phyloP scores from a whole-genome alignment of 1,140 invertebrate genomes.

The Drosophila pachea region DNA sequence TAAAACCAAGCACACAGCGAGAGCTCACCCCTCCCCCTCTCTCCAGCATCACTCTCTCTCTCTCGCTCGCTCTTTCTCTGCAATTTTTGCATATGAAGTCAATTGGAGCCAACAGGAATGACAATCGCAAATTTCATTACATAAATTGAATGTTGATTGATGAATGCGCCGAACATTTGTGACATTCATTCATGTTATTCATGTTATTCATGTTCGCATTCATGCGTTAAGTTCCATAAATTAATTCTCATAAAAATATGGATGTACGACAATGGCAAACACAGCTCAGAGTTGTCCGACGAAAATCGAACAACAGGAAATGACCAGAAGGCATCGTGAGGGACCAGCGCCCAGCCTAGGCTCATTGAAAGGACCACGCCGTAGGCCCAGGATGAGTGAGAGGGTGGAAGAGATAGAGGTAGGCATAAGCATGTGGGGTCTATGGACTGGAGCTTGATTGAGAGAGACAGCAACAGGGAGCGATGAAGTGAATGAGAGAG shows the following conservation, averaged over 20 bases:
- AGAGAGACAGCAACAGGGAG: too few relatives aligned
- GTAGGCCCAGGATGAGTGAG: too few relatives aligned
- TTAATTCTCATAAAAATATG: slow-evolving; percentile 52
- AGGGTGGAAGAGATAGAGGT: too few relatives aligned
- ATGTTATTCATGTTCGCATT: slow-evolving; percentile 50
- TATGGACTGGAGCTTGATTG: too few relatives aligned
- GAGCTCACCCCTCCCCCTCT: too few relatives aligned
- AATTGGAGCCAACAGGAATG: slow-evolving; percentile 21
- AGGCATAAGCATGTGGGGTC: too few relatives aligned
- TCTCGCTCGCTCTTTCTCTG: not conserved
- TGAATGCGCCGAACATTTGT: slow-evolving; percentile 49
- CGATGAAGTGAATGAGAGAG: too few relatives aligned
- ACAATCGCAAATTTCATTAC: slow-evolving; percentile 52
- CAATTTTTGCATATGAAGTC: slow-evolving; percentile 11
- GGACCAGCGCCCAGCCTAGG: too few relatives aligned
- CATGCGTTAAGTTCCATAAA: slow-evolving; percentile 51
- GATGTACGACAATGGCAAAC: too few relatives aligned
- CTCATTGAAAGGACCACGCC: too few relatives aligned
- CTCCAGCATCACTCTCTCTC: not conserved
- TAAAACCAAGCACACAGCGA: slow-evolving; percentile 31
- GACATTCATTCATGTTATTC: slow-evolving; percentile 55
- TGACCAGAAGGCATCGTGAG: not conserved
- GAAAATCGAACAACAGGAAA: not conserved
- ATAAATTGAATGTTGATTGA: slow-evolving; percentile 61
- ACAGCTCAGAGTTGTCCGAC: too few relatives aligned